phyloP scores from a whole-genome alignment of 2,113 vertebrate genomes.

The Caranx ignobilis region DNA sequence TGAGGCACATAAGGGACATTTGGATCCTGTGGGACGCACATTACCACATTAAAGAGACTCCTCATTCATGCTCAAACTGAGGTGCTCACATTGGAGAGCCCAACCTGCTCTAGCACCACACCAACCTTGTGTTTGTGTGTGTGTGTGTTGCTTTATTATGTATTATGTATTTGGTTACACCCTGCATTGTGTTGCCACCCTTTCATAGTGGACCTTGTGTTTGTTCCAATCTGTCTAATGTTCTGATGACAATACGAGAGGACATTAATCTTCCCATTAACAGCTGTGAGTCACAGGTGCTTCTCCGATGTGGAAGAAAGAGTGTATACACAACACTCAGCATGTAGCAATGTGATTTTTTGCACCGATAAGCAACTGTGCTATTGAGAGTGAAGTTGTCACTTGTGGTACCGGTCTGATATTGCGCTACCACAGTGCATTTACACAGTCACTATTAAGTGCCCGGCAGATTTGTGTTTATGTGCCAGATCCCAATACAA shows the following conservation, averaged over 20 bases:
- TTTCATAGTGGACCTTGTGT: conserved; percentile 39
- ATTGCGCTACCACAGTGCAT: neutral
- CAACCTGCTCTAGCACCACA: too few species aligned
- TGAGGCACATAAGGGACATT: too few species aligned
- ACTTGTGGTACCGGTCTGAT: conserved; percentile 5
- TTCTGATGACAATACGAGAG: conserved; percentile 16
- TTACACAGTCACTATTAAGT: conserved; percentile 9
- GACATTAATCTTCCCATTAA: conserved; percentile 47
- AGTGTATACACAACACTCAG: conserved; percentile 1
- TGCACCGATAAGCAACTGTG: conserved; percentile 16
- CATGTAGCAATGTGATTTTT: conserved; percentile 7
- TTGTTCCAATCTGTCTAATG: neutral
- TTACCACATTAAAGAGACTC: too few species aligned
- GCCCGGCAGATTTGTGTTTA: neutral
- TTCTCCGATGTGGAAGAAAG: conserved; percentile 4
- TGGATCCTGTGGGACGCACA: too few species aligned
- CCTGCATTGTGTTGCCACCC: conserved; percentile 47
- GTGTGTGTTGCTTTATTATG: neutral
- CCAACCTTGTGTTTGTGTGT: too few species aligned
- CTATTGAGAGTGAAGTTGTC: neutral
- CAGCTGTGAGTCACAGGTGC: conserved; percentile 18
- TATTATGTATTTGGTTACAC: conserved; percentile 69
- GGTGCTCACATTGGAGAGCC: too few species aligned
- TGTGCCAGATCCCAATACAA: conserved; percentile 2
- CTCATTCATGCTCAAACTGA: too few species aligned